These are phyloP conservation scores for Bombus sylvicola DNA, from an alignment of 1,140 invertebrate species.

Conservation along the genomic window DNA sequence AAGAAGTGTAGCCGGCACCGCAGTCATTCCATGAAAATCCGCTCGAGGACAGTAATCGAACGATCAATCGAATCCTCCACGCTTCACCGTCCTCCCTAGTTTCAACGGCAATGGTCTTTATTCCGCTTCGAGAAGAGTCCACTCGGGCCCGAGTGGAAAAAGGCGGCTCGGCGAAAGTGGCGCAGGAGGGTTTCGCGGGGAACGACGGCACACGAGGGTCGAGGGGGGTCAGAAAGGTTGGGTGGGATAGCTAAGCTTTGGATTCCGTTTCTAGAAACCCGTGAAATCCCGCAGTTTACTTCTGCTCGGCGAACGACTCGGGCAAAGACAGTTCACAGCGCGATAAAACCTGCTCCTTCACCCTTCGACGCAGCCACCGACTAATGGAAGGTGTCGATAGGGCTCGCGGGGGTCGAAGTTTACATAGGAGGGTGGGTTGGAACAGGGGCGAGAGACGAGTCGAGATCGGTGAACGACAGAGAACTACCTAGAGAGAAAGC, in stretches of 20 bases:
- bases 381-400: constrained; percentile 75
- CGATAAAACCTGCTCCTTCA: constrained; percentile 63
- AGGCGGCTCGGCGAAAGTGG: constrained; percentile 29
- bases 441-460: constrained; percentile 20
- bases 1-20: constrained; percentile 30
- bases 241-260: constrained; percentile 37
- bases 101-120: constrained; percentile 36
- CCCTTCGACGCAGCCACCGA: constrained; percentile 59
- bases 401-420: constrained; percentile 64
- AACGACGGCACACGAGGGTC: background rate
- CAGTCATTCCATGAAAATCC: constrained; percentile 49
- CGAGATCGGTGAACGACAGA: constrained; percentile 1
- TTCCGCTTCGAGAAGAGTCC: constrained; percentile 42
- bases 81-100: constrained; percentile 24
- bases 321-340: constrained; percentile 51
- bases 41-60: constrained; percentile 47
- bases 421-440: constrained; percentile 53
- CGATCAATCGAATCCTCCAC: constrained; percentile 53
- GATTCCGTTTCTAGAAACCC: constrained; percentile 39
- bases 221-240: background rate
- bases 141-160: constrained; percentile 47
- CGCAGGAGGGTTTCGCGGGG: background rate
- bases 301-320: constrained; percentile 37
- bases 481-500: background rate
- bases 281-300: constrained; percentile 57